Conservation (phyloP, 2,888 invertebrate genomes). For the Cephus rjabovi region DNA sequence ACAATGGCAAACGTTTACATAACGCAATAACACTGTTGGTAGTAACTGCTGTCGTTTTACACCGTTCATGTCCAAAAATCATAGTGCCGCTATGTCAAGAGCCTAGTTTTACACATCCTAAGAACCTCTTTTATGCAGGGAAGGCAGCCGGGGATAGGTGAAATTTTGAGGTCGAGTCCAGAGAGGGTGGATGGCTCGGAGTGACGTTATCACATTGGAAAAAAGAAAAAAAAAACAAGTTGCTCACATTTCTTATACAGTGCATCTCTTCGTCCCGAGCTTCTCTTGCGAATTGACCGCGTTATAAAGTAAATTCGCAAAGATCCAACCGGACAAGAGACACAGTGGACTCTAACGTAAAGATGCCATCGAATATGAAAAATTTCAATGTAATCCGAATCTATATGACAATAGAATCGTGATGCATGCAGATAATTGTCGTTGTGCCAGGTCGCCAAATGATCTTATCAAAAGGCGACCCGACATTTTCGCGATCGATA, state of each 20-base stretch:
- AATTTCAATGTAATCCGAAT: too few species aligned
- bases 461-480: not conserved
- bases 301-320: not conserved
- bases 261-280: not conserved
- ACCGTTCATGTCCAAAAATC: constrained; percentile 49
- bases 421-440: not conserved
- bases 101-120: constrained; percentile 58
- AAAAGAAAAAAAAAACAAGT: constrained; percentile 29
- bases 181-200: constrained; percentile 52
- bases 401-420: not conserved
- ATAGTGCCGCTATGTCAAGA: constrained; percentile 57
- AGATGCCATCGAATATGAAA: not conserved
- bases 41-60: constrained; percentile 31
- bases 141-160: constrained; percentile 42
- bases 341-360: not conserved
- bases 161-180: constrained; percentile 37
- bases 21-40: constrained; percentile 37
- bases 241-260: not conserved
- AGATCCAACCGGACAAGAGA: not conserved
- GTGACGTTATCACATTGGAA: constrained; percentile 29
- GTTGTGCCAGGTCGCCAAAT: not conserved
- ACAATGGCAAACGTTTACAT: constrained; percentile 61
- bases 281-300: not conserved
- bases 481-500: not conserved
- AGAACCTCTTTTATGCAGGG: constrained; percentile 49